These are phyloP conservation scores for Lagria hirta DNA, from an alignment of 2,888 invertebrate species.

Conservation along the genomic window DNA sequence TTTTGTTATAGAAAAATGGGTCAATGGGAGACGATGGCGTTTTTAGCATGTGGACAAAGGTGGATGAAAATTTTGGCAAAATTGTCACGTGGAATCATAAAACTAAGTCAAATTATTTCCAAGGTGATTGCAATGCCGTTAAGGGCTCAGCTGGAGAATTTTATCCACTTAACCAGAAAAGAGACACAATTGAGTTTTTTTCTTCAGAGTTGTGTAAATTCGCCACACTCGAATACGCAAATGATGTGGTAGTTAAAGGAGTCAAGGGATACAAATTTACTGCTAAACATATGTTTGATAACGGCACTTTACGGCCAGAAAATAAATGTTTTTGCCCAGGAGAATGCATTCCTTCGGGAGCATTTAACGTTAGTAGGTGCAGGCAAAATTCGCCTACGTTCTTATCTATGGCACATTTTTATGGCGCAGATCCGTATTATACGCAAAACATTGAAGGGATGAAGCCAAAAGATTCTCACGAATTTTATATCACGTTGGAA, in stretches of 20 bases:
- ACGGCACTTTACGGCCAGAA: constrained; percentile 60
- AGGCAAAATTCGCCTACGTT: constrained; percentile 78
- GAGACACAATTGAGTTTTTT: constrained; percentile 64
- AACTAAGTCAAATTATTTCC: constrained; percentile 60
- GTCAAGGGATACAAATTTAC: constrained; percentile 68
- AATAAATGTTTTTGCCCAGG: constrained; percentile 74
- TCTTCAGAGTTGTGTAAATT: constrained; percentile 75
- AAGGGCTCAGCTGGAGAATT: constrained; percentile 80
- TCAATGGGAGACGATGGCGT: constrained; percentile 70
- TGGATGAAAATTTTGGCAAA: constrained; percentile 66
- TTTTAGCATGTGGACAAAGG: constrained; percentile 73
- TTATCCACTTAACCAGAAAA: constrained; percentile 68
- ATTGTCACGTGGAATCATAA: constrained; percentile 72
- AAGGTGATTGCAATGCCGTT: constrained; percentile 62
- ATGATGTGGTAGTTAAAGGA: constrained; percentile 61
- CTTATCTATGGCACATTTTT: constrained; percentile 80
- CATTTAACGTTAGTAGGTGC: constrained; percentile 74
- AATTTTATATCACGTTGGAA: constrained; percentile 73
- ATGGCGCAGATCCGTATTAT: constrained; percentile 69
- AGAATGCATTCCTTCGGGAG: constrained; percentile 70
- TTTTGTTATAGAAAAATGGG: constrained; percentile 73
- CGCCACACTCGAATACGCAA: constrained; percentile 62
- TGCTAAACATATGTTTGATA: constrained; percentile 67
- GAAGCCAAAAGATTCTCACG: constrained; percentile 67
- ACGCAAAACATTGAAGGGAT: constrained; percentile 66